phyloP scores from a whole-genome alignment of 2,797 vertebrate genomes.

The Ctenosaura bakeri region DNA sequence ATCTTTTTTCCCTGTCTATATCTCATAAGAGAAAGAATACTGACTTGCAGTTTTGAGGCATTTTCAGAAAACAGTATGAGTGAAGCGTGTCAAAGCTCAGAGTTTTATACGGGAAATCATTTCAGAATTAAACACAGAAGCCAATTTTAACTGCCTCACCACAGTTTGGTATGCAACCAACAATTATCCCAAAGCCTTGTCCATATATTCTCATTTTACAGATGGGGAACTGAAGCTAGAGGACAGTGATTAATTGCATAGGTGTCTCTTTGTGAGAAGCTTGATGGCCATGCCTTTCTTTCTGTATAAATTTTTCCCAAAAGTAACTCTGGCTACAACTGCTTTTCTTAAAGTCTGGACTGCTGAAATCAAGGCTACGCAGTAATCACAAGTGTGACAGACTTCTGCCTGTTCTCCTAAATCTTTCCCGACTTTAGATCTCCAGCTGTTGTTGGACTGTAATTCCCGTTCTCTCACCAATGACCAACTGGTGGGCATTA shows the following conservation, averaged over 20 bases:
- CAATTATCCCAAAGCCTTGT: not conserved
- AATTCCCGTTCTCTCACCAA: not conserved
- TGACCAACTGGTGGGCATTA: not conserved
- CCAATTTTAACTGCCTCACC: too few species aligned
- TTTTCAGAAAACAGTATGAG: constrained; percentile 1
- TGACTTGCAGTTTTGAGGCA: not conserved
- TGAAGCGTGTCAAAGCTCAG: not conserved
- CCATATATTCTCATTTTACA: not conserved
- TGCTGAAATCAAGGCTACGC: not conserved
- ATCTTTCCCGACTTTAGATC: not conserved
- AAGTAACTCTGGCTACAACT: not conserved
- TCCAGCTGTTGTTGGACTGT: not conserved
- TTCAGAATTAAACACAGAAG: not conserved
- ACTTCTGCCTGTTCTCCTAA: too few species aligned
- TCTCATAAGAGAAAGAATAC: not conserved
- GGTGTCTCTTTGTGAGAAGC: too few species aligned
- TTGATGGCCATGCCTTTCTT: not conserved
- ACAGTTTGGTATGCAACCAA: not conserved
- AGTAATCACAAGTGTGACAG: too few species aligned
- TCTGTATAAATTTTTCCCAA: not conserved
- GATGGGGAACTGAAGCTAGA: not conserved
- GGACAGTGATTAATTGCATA: not conserved
- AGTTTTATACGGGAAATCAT: not conserved
- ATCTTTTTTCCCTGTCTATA: not conserved
- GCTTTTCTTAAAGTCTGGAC: not conserved